phyloP scores from a whole-genome alignment of 2,797 vertebrate genomes.

The Onychomys arenicola region DNA sequence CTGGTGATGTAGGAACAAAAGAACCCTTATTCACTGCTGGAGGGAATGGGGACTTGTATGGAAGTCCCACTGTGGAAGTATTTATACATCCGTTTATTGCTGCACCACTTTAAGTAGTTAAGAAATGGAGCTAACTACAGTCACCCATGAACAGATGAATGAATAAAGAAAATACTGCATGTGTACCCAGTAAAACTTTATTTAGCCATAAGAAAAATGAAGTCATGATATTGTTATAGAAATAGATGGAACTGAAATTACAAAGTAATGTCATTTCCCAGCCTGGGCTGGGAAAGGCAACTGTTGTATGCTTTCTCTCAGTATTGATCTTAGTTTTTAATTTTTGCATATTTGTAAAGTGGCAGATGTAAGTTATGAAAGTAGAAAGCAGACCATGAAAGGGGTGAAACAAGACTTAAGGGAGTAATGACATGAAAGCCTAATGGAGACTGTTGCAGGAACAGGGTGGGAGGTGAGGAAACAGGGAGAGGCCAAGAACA shows the following conservation, averaged over 20 bases:
- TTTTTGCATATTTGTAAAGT: background rate
- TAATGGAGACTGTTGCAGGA: background rate
- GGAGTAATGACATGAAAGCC: rapidly evolving
- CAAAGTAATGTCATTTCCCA: background rate
- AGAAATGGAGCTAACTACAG: background rate
- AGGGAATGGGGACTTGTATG: background rate
- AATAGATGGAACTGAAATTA: background rate
- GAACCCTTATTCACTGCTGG: too few species aligned
- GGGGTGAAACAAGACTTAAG: background rate
- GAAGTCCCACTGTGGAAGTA: background rate
- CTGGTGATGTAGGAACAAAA: background rate
- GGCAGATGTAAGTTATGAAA: background rate
- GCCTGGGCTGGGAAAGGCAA: background rate
- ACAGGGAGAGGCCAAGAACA: background rate
- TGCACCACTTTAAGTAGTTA: background rate
- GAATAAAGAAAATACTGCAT: background rate
- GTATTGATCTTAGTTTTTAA: background rate
- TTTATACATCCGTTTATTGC: background rate
- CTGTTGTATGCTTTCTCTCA: background rate
- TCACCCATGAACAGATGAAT: background rate
- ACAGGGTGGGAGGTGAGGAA: background rate
- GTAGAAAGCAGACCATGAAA: background rate
- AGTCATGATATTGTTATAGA: background rate
- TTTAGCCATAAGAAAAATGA: background rate
- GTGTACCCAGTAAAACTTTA: background rate